These are phyloP conservation scores for Hemithea aestivaria DNA, from an alignment of 2,888 invertebrate genomes.

Conservation along the genomic window DNA sequence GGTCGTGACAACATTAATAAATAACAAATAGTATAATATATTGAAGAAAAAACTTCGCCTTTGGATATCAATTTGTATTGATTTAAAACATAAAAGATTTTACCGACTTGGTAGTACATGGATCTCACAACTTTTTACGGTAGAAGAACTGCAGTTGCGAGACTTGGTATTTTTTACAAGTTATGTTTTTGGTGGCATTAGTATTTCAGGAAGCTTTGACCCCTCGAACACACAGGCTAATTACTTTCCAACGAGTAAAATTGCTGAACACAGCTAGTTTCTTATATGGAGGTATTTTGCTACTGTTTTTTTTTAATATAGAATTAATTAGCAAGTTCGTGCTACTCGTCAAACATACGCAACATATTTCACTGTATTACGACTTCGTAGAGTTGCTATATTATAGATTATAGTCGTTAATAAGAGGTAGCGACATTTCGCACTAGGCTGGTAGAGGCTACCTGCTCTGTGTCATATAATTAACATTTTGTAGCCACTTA, in stretches of 20 bases:
- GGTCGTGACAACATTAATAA: conserved; percentile 51
- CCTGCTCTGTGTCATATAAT: conserved; percentile 21
- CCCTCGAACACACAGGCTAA: too few species aligned
- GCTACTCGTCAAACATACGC: conserved; percentile 33
- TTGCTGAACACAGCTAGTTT: too few species aligned
- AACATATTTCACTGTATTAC: conserved; percentile 39
- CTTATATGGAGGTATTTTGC: too few species aligned
- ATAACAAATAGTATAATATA: conserved; percentile 18
- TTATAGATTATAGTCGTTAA: conserved; percentile 31
- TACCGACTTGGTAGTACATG: too few species aligned
- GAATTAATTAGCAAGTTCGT: conserved; percentile 15
- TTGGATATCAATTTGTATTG: conserved; percentile 50
- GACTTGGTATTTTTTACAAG: too few species aligned
- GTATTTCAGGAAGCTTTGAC: too few species aligned
- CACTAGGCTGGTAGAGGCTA: conserved; percentile 33
- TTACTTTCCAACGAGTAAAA: too few species aligned
- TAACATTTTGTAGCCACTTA: too few species aligned
- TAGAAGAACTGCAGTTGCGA: too few species aligned
- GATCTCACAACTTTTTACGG: too few species aligned
- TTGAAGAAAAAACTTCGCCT: conserved; percentile 34
- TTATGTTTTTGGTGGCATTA: too few species aligned
- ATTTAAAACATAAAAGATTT: too few species aligned
- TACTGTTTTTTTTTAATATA: conserved; percentile 16
- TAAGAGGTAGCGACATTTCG: conserved; percentile 37
- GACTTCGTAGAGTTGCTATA: conserved; percentile 30